A percentile compares a stretch with the other conserved stretches of the same genome.
Evolutionary conservation across 2,113 vertebrate genomes (phyloP).

Genomic region (Shinisaurus crocodilurus): DNA sequence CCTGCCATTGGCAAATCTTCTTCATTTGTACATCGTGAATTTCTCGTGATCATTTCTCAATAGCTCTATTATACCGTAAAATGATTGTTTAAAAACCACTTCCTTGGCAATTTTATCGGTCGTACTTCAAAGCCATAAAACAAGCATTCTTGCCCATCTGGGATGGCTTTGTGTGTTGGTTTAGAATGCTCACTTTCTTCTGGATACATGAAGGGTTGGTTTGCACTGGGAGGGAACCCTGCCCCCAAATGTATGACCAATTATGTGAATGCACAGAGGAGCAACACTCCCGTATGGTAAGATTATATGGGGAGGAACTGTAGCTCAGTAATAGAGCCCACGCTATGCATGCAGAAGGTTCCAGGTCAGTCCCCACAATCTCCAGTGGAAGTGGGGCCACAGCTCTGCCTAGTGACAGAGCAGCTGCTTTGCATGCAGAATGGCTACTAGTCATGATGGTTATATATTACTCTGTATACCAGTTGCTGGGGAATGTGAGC

Average conservation of each 20-base stretch:
- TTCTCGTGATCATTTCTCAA: conserved; percentile 13
- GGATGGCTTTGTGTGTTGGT: neutral
- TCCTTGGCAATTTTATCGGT: conserved; percentile 10
- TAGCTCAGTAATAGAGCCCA: too few relatives aligned
- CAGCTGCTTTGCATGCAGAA: neutral
- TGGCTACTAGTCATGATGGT: too few relatives aligned
- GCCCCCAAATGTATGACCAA: neutral
- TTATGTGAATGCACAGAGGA: neutral
- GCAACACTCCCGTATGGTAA: neutral
- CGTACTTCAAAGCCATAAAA: neutral
- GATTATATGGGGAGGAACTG: neutral
- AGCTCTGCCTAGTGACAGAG: neutral
- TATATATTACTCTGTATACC: too few relatives aligned
- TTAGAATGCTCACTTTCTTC: neutral
- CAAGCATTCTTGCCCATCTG: neutral
- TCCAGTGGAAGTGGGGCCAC: too few relatives aligned
- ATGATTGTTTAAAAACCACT: conserved; percentile 1
- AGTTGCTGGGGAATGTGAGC: too few relatives aligned
- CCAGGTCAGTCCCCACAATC: neutral
- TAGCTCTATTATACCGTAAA: neutral
- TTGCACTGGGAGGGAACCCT: neutral
- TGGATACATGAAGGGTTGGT: neutral
- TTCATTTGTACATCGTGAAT: neutral
- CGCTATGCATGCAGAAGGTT: neutral
- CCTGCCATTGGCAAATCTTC: conserved; percentile 17